A percentile compares a stretch with the other conserved stretches of the same genome.
phyloP scores from a whole-genome alignment of 2,113 vertebrate species.

The Pycnonotus jocosus region DNA sequence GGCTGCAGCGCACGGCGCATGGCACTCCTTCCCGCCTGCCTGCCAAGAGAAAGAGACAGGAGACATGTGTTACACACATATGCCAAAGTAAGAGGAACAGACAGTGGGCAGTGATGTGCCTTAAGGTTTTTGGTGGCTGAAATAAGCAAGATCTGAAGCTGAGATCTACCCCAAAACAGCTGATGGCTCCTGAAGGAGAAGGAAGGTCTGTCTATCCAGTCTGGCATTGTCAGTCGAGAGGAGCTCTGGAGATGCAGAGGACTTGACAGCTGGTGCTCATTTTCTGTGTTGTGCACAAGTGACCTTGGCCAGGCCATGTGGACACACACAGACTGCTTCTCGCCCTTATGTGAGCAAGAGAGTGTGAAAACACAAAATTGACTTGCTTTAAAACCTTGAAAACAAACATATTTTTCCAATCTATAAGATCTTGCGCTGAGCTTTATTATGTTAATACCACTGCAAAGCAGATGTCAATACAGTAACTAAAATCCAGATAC shows the following conservation, averaged over 20 bases:
- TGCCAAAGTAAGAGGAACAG: background rate
- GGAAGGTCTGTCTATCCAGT: background rate
- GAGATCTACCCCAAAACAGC: background rate
- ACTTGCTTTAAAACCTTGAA: background rate
- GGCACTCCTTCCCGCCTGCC: background rate
- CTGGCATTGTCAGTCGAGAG: rapidly evolving
- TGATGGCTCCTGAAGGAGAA: background rate
- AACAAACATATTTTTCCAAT: background rate
- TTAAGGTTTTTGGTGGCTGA: background rate
- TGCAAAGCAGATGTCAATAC: background rate
- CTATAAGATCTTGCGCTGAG: background rate
- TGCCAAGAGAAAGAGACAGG: background rate
- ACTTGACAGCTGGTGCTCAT: rapidly evolving
- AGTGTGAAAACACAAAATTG: background rate
- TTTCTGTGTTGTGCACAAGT: background rate
- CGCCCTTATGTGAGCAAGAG: background rate
- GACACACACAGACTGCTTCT: background rate
- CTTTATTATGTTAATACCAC: background rate
- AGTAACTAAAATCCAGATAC: background rate
- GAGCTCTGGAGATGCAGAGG: background rate
- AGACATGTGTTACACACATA: background rate
- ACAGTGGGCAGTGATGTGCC: background rate
- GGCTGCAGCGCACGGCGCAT: rapidly evolving
- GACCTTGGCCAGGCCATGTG: background rate
- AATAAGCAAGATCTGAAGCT: background rate